Conservation (phyloP, 2,888 invertebrate genomes). For the Caenorhabditis sp. region DNA sequence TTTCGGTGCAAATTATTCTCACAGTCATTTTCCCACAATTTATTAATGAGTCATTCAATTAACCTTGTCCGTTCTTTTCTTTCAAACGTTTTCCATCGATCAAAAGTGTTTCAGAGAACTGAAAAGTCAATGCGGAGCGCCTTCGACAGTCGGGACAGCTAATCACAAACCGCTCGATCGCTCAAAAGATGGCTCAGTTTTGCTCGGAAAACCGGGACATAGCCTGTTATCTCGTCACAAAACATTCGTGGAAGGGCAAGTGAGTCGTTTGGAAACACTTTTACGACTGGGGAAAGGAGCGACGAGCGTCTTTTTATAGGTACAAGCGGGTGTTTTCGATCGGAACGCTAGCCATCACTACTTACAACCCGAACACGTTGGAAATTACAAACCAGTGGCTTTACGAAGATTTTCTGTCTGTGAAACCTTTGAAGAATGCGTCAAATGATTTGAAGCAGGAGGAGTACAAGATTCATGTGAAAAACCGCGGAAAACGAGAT, state of each 20-base stretch:
- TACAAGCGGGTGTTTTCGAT: slow-evolving; percentile 98
- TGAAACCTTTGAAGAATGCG: slow-evolving; percentile 82
- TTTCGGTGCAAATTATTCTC: slow-evolving; percentile 37
- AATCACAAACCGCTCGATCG: neutral
- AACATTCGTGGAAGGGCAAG: slow-evolving; percentile 99
- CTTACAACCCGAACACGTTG: slow-evolving; percentile 94
- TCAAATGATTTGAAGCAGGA: slow-evolving; percentile 80
- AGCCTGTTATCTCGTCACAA: slow-evolving; percentile 96
- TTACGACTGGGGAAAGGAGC: neutral
- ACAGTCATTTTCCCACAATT: slow-evolving; percentile 9
- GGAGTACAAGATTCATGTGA: slow-evolving; percentile 64
- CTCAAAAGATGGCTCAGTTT: slow-evolving; percentile 66
- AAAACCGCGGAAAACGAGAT: slow-evolving; percentile 85
- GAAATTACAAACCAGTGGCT: slow-evolving; percentile 92
- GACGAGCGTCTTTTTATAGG: slow-evolving; percentile 84
- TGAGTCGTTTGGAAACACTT: slow-evolving; percentile 81
- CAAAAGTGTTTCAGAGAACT: neutral
- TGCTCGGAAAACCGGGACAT: slow-evolving; percentile 95
- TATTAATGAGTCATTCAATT: slow-evolving; percentile 14
- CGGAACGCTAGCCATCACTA: slow-evolving; percentile 95
- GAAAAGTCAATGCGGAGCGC: slow-evolving; percentile 6
- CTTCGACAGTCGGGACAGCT: neutral
- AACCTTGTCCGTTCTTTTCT: neutral
- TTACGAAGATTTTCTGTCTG: slow-evolving; percentile 85
- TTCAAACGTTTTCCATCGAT: neutral